Conservation (phyloP, 2,797 vertebrate species). For the Ciconia nigra region DNA sequence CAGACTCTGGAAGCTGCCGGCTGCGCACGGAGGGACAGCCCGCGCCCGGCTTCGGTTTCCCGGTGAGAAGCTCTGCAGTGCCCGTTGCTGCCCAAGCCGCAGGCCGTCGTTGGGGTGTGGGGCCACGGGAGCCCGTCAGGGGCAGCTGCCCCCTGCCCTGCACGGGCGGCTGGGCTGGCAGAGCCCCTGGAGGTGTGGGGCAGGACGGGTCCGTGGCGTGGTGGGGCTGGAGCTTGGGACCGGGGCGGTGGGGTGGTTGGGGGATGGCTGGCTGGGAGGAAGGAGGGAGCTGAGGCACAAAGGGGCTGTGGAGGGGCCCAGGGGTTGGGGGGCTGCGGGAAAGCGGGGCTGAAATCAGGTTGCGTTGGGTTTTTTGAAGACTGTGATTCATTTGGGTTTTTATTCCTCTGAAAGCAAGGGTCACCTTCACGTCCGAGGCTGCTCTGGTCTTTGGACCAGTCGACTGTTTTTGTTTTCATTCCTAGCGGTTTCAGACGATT, state of each 20-base stretch:
- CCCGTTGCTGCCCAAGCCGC: accelerated
- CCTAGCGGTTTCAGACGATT: background rate
- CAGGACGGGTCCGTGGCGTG: background rate
- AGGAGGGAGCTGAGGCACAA: background rate
- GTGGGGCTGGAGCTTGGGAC: background rate
- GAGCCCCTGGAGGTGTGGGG: background rate
- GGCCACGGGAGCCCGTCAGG: accelerated
- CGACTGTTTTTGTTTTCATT: background rate
- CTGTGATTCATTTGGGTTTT: background rate
- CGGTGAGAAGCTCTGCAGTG: background rate
- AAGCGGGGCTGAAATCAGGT: background rate
- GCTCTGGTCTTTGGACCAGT: background rate
- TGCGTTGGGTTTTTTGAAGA: background rate
- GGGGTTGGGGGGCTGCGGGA: background rate
- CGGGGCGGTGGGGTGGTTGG: accelerated
- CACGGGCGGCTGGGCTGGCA: background rate
- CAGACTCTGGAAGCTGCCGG: background rate
- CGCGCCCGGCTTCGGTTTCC: background rate
- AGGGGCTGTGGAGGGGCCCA: background rate
- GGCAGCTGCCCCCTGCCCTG: background rate
- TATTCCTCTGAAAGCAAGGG: background rate
- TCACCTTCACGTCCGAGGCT: accelerated
- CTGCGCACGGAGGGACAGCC: background rate
- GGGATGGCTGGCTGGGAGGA: no score
- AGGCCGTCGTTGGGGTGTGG: accelerated